Base-by-base conservation (phyloP, 2,888 invertebrate species). In the Ditylenchus weischeri region DNA sequence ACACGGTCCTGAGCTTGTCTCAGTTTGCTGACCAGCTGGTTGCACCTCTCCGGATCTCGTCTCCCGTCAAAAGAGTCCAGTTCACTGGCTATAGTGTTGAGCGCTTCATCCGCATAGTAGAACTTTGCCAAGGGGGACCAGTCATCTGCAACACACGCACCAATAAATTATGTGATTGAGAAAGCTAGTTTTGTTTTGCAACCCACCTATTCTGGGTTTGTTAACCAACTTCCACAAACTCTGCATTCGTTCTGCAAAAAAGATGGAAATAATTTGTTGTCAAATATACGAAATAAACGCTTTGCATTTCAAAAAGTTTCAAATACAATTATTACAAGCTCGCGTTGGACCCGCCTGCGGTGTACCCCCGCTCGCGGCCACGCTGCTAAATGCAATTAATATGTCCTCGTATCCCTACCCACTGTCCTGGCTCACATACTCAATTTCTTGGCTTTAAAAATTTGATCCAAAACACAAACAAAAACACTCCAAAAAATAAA, bases 51-150 rank as follows among this genome's bases (percentile, higher is more conserved):
- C 0, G 95, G 96, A 84, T 98, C 96, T 81, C 95, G 93, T 59
- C 95, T 88, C n/a, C 96, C 96, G 86, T 98, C 96, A 86, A 98
- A 98, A 79, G 94, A 94, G 86, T 98, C 96, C 86, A 98, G 85
- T 86, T 98, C 96, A 73, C 76, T 90, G 60, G 95, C 93, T 70
- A 98, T 92, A 79, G 90, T 88, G 84, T 93, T 94, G 78, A 98
- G 87, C 47, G 93, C 92, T 83, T 95, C 93, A 86, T 98, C 96
- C 43, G 96, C 95, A 86, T 91, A 93, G 87, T 93, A 98, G 86
- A 98, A 96, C 59, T 79, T 74, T 4, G 80, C 79, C 57, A 80
- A 65, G 43, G 80, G 80, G 47, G 79, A 76, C 80, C 80, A 80
- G 68, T 80, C 80, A 62, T 80, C 80, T 43, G 15, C 29, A 29